These are phyloP conservation scores for Norana najaformis DNA, from an alignment of 2,888 invertebrate genomes.

Conservation along the genomic window DNA sequence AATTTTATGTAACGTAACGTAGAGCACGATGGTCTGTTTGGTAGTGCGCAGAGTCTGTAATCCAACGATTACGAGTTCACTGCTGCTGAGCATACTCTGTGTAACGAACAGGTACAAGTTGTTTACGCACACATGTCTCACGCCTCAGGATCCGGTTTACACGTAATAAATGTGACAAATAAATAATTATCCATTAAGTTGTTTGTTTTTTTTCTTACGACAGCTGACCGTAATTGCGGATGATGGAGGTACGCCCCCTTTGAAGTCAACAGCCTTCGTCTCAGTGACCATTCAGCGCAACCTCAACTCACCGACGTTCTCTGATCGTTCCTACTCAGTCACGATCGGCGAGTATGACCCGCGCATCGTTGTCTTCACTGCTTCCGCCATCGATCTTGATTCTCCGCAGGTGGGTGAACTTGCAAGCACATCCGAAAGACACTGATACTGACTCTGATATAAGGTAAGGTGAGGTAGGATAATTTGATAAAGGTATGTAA, in stretches of 20 bases:
- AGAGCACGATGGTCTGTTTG: background rate
- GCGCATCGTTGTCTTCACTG: background rate
- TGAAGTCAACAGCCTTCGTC: background rate
- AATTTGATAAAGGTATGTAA: background rate
- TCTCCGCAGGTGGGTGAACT: background rate
- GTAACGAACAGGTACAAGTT: background rate
- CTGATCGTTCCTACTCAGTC: background rate
- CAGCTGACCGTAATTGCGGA: conserved; percentile 3
- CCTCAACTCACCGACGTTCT: background rate
- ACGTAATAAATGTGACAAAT: background rate
- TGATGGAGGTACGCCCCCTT: conserved; percentile 13
- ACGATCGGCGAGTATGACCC: conserved; percentile 26
- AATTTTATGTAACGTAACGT: background rate
- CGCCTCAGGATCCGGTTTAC: no score
- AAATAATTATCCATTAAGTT: background rate
- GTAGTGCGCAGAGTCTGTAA: background rate
- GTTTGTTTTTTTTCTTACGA: background rate
- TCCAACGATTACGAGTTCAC: background rate
- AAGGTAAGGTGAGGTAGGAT: background rate
- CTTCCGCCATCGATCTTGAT: background rate
- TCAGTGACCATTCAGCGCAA: background rate
- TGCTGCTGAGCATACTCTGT: background rate
- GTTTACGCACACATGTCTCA: no score
- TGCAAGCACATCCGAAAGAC: background rate
- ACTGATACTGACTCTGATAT: background rate